A percentile compares a stretch with the other conserved stretches of the same genome.
phyloP scores from a whole-genome alignment of 2,113 vertebrate species.

The Oceanites oceanicus region DNA sequence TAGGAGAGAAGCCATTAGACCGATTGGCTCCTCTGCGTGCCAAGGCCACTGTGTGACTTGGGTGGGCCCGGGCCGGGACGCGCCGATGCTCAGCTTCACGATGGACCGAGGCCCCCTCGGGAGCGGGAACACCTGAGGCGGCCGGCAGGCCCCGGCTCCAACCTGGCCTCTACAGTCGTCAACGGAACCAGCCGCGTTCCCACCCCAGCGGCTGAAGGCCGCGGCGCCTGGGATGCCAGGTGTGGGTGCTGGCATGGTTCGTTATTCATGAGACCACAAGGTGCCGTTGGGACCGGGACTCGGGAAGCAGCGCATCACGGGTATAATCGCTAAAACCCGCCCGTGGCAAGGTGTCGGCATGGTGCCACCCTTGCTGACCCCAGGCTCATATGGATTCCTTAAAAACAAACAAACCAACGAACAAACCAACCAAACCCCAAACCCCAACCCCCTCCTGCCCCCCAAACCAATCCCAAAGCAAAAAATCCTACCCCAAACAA shows the following conservation, averaged over 20 bases:
- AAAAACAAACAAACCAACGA: neutral
- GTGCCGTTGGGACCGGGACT: too few relatives aligned
- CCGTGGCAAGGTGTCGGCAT: neutral
- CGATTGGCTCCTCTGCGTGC: neutral
- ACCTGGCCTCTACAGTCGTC: neutral
- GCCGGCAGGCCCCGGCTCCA: too few relatives aligned
- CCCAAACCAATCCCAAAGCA: neutral
- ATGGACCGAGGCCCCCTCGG: neutral
- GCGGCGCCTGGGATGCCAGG: neutral
- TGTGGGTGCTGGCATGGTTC: too few relatives aligned
- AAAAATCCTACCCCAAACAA: neutral
- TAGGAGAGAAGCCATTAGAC: neutral
- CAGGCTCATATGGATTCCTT: neutral
- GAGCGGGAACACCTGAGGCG: neutral
- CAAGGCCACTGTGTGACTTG: neutral
- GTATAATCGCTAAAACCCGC: neutral
- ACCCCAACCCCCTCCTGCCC: neutral
- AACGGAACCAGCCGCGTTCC: rapidly evolving
- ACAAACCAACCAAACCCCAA: too few relatives aligned
- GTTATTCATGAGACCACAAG: too few relatives aligned
- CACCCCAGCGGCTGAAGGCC: neutral
- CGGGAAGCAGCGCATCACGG: rapidly evolving
- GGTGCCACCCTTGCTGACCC: neutral
- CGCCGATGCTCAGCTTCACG: neutral
- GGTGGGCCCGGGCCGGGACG: too few relatives aligned